Percentiles rank a stretch among this genome's conserved stretches.
Conservation (phyloP, 2,888 invertebrate species). For the Ormyrus pomaceus region DNA sequence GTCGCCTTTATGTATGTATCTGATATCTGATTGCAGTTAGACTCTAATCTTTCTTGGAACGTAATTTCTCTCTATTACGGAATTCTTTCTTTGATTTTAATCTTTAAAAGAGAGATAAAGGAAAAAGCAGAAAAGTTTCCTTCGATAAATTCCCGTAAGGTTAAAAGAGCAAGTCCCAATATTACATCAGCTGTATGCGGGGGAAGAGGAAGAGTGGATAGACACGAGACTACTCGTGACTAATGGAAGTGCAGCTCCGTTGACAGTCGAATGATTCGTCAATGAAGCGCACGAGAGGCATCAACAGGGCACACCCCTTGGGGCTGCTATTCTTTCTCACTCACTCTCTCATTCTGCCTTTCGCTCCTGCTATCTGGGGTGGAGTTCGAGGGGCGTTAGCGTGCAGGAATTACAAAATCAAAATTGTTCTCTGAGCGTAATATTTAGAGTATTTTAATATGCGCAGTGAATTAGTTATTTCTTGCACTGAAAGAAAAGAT, state of each 20-base stretch:
- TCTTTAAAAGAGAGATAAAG: background rate
- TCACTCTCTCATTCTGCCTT: conserved; percentile 24
- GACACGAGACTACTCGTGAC: conserved; percentile 42
- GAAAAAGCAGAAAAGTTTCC: no score
- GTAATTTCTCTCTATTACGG: no score
- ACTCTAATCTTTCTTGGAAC: no score
- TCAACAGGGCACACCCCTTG: conserved; percentile 12
- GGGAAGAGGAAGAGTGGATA: conserved; percentile 14
- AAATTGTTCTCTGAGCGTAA: conserved; percentile 9
- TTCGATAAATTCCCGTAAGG: conserved; percentile 27
- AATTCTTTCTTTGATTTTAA: background rate
- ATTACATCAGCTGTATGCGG: conserved; percentile 15
- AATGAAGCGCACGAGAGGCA: conserved; percentile 19
- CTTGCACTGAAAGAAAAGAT: no score
- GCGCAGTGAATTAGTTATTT: no score
- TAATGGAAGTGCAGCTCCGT: conserved; percentile 42
- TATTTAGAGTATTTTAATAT: background rate
- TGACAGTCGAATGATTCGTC: conserved; percentile 46
- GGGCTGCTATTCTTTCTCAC: conserved; percentile 33
- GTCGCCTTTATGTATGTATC: no score
- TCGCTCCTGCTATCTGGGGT: background rate
- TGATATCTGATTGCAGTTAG: no score
- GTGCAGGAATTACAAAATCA: conserved; percentile 11
- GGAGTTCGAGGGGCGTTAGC: background rate
- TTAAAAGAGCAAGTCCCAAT: conserved; percentile 23